Base-by-base conservation (phyloP, 2,797 vertebrate genomes). In the Monodelphis domestica region DNA sequence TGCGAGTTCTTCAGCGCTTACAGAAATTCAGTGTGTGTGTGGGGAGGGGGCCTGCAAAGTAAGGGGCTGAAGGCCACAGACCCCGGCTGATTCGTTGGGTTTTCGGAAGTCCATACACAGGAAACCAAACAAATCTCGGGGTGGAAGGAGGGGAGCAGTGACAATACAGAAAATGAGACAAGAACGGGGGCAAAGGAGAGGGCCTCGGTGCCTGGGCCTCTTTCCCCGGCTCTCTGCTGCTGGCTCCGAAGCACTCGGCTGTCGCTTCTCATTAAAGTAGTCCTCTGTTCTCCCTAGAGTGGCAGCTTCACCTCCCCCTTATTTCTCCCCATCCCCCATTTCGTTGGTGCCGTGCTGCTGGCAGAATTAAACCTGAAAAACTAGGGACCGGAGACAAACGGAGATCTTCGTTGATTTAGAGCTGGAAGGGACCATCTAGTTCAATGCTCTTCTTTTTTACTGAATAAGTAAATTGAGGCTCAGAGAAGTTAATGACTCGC, bases 201-300 rank as follows among this genome's bases (percentile, higher is more conserved):
- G 91, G 90, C 45, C 59, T 29, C 0, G 2, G 53, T 9, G 56
- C 56, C 55, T n/a, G 38, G 12, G 89, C 59, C 52, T 56, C 52
- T 88, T 87, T 53, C 33, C 21, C 59, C 38, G 17, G 52, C 53
- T 53, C 89, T 21, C 87, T 2, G 45, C 24, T 89, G 91, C 93
- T 89, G 55, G 38, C 17, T 50, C 84, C 30, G 52, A 14, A 38
- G 87, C 10, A 1, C 54, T n/a, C 30, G 55, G 38, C 93, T 89
- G 92, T 91, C 94, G 53, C 91, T 94, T 92, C 89, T 88, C 70
- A 94, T 95, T 57, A 91, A 54, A 84, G 52, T 63, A 52, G 2
- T 55, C 53, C 88, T 52, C 6, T 14, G 1, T 54, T 53, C 56
- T 90, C 52, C 90, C 0, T 45, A 89, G 57, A 4, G 70, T 7